A percentile compares a stretch with the other conserved stretches of the same genome.
These are phyloP conservation scores for Heteromormyrus szaboi DNA, from an alignment of 2,797 vertebrate genomes.

Conservation along the genomic window DNA sequence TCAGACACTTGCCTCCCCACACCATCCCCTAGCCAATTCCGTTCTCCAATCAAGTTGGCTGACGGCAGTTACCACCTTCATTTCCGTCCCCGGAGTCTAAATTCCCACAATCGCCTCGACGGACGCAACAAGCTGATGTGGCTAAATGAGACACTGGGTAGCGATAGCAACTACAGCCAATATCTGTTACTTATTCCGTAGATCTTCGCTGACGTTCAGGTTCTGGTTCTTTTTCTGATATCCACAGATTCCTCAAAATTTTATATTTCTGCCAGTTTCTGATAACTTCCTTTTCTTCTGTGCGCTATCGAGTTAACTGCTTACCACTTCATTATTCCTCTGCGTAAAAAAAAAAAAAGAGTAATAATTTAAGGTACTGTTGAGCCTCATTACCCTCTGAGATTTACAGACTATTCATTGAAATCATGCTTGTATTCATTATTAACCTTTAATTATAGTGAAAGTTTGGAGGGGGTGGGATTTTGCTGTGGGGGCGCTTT, in stretches of 20 bases:
- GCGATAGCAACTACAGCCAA: neutral
- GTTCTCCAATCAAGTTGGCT: slow-evolving; percentile 11
- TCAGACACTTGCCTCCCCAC: slow-evolving; percentile 6
- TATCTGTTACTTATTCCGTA: neutral
- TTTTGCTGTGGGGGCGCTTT: neutral
- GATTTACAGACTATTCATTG: neutral
- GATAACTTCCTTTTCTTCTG: neutral
- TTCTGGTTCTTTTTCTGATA: neutral
- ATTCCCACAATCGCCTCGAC: neutral
- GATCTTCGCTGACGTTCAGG: neutral
- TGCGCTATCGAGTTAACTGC: neutral
- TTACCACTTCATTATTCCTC: slow-evolving; percentile 5
- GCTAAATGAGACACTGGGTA: neutral
- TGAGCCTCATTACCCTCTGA: slow-evolving; percentile 1
- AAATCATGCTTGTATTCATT: slow-evolving; percentile 11
- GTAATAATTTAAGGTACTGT: neutral
- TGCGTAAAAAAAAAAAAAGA: neutral
- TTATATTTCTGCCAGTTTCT: neutral
- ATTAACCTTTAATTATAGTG: slow-evolving; percentile 10
- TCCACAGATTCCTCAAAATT: neutral
- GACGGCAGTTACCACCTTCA: slow-evolving; percentile 16
- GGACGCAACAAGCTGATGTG: neutral
- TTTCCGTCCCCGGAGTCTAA: neutral
- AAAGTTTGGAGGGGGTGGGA: neutral
- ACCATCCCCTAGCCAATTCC: slow-evolving; percentile 32